Conservation (phyloP, 2,888 invertebrate genomes). For the Mystacides longicornis region DNA sequence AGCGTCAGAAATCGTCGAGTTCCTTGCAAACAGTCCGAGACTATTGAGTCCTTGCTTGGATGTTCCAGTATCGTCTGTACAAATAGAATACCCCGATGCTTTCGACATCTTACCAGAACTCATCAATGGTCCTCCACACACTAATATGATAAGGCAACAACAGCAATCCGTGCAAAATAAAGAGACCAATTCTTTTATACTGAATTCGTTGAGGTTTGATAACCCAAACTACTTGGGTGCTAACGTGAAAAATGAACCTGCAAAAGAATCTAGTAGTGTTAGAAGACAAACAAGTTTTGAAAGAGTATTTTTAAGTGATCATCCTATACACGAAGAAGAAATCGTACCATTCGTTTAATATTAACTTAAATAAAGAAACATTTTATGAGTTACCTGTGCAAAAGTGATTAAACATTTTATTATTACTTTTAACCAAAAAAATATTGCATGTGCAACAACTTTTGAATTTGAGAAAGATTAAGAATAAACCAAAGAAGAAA, state of each 20-base stretch:
- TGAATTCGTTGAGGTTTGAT: conserved; percentile 22
- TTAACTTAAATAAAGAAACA: too few relatives aligned
- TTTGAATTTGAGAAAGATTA: too few relatives aligned
- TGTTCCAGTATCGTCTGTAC: conserved; percentile 64
- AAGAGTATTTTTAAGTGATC: conserved; percentile 11
- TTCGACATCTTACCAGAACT: conserved; percentile 21
- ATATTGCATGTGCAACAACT: too few relatives aligned
- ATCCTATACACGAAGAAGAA: conserved; percentile 18
- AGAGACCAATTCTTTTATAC: conserved; percentile 11
- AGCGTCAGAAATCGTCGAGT: conserved; percentile 73
- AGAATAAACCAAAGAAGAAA: too few relatives aligned
- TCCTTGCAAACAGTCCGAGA: conserved; percentile 68
- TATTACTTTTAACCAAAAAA: too few relatives aligned
- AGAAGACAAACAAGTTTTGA: conserved; percentile 11
- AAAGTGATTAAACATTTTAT: too few relatives aligned
- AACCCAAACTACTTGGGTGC: conserved; percentile 23
- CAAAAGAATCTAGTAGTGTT: conserved; percentile 2
- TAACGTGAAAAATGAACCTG: conserved; percentile 14
- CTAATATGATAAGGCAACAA: conserved; percentile 4
- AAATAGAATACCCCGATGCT: conserved; percentile 56
- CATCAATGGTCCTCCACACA: conserved; percentile 10
- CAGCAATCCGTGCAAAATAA: conserved; percentile 8
- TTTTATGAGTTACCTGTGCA: too few relatives aligned
- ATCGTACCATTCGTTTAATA: conserved; percentile 21
- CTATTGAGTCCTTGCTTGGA: conserved; percentile 74